Conservation (phyloP, 2,797 vertebrate species). For the Gymnopithys bicolor region DNA sequence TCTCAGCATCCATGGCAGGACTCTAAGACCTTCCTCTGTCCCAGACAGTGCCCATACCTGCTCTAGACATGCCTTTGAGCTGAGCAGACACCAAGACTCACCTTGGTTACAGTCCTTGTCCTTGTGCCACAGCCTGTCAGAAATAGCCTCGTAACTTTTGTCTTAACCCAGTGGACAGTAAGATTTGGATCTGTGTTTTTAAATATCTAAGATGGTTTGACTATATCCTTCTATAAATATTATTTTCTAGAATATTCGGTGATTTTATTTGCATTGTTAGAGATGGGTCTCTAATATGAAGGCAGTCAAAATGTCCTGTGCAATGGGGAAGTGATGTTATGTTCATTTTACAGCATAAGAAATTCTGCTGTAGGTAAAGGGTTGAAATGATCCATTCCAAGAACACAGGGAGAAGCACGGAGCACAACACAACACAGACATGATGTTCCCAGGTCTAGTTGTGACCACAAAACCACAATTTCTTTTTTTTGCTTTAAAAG, state of each 20-base stretch:
- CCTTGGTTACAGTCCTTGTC: background rate
- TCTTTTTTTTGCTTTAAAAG: background rate
- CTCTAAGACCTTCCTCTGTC: background rate
- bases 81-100: background rate
- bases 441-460: background rate
- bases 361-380: background rate
- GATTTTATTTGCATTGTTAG: background rate
- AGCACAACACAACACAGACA: background rate
- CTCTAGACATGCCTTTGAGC: background rate
- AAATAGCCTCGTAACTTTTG: background rate
- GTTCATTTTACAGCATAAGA: background rate
- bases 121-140: background rate
- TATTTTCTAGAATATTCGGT: background rate
- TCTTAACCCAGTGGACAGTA: background rate
- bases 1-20: background rate
- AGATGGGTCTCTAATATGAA: background rate
- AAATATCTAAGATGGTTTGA: background rate
- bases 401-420: background rate
- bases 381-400: background rate
- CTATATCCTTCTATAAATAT: background rate
- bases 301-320: background rate
- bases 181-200: background rate
- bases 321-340: background rate
- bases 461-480: constrained; percentile 17
- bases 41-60: background rate